phyloP scores from a whole-genome alignment of 2,113 vertebrate species.

The Isichthys henryi region DNA sequence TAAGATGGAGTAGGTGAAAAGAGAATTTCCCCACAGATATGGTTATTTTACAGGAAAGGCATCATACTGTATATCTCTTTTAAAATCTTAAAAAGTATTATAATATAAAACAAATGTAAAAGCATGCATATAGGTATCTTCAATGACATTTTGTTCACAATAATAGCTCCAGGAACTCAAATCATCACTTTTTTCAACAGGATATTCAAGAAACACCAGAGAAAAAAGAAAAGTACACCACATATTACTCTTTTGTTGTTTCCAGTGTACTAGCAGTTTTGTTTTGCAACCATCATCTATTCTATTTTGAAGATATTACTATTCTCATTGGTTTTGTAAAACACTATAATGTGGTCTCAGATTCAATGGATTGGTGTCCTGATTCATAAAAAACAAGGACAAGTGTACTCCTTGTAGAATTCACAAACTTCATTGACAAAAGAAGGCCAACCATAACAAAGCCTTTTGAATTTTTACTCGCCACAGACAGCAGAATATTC shows the following conservation, averaged over 20 bases:
- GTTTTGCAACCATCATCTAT: background rate
- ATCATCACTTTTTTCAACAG: background rate
- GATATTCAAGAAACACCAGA: background rate
- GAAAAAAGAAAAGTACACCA: background rate
- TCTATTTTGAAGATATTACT: background rate
- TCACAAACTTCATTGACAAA: background rate
- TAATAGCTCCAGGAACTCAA: background rate
- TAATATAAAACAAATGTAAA: background rate
- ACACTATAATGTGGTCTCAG: background rate
- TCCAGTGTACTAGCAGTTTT: background rate
- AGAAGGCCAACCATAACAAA: background rate
- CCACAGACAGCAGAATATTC: background rate
- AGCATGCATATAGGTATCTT: too few relatives aligned
- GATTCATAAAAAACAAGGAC: background rate
- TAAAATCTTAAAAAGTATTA: background rate
- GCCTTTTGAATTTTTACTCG: background rate
- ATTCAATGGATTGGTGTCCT: background rate
- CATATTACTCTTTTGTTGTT: background rate
- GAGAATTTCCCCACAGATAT: background rate
- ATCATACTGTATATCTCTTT: background rate
- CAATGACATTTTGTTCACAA: background rate
- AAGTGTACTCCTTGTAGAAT: background rate
- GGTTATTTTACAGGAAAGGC: background rate
- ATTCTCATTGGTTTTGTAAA: background rate
- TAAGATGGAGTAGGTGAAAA: background rate